Conservation (phyloP, 2,888 invertebrate genomes). For the Chymomyza procnemis region DNA sequence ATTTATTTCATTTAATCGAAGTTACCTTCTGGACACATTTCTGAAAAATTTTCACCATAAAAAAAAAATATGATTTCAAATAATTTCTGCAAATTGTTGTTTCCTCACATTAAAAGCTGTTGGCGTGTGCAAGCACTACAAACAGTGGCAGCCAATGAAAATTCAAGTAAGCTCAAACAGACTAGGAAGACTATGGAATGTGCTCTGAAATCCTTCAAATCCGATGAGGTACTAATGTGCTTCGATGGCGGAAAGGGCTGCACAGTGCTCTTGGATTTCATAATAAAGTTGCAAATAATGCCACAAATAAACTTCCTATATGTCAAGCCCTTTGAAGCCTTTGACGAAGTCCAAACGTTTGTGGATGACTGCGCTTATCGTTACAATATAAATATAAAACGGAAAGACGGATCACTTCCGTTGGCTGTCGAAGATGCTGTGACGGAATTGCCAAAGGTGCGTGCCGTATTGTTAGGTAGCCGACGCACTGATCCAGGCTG, state of each 20-base stretch:
- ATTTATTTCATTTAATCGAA: no score
- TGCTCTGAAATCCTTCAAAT: conserved; percentile 18
- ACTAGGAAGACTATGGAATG: conserved; percentile 17
- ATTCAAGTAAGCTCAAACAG: conserved; percentile 16
- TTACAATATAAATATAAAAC: no score
- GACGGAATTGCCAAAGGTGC: no score
- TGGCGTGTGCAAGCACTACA: no score
- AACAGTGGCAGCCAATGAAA: no score
- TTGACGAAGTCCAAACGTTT: conserved; percentile 46
- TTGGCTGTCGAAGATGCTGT: no score
- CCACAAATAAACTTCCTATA: conserved; percentile 28
- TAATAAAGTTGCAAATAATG: conserved; percentile 15
- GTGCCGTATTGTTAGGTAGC: no score
- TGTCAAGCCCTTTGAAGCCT: conserved; percentile 37
- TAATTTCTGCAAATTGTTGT: no score
- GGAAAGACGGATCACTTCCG: no score
- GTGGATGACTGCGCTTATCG: conserved; percentile 65
- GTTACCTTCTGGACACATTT: no score
- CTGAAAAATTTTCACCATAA: no score
- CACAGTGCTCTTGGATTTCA: conserved; percentile 83
- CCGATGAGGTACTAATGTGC: conserved; percentile 88
- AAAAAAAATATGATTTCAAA: neutral
- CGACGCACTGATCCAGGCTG: conserved; percentile 78
- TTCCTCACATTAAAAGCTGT: no score
- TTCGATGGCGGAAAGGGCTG: conserved; percentile 99